Evolutionary conservation across 2,888 invertebrate genomes (phyloP).

Genomic region (Slavum lentiscoides): DNA sequence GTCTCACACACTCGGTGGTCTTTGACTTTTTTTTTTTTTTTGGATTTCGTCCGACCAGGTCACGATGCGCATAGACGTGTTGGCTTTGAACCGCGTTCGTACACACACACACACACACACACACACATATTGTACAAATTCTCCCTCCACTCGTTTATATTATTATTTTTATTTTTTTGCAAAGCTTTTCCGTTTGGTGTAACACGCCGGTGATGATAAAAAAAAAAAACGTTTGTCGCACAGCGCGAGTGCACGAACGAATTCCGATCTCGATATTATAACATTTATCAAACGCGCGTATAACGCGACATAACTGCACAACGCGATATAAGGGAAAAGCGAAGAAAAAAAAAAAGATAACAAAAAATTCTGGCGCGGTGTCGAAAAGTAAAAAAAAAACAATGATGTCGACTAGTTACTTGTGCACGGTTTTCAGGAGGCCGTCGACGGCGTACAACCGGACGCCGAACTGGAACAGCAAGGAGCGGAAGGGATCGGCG

Average conservation of each 20-base stretch:
- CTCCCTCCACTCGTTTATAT: slow-evolving; percentile 17
- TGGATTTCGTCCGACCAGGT: slow-evolving; percentile 45
- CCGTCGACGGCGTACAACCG: slow-evolving; percentile 20
- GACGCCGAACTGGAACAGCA: slow-evolving; percentile 42
- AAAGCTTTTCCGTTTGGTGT: background rate
- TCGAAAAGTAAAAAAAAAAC: background rate
- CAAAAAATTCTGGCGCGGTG: background rate
- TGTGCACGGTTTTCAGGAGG: slow-evolving; percentile 12
- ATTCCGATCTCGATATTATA: no score
- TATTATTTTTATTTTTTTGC: background rate
- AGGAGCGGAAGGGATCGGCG: slow-evolving; percentile 47
- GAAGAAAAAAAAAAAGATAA: no score
- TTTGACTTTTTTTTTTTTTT: slow-evolving; percentile 9
- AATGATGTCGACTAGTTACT: background rate
- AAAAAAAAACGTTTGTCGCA: no score
- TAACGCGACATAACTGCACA: no score
- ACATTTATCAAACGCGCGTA: no score
- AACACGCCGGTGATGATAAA: no score
- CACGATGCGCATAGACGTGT: background rate
- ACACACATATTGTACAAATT: background rate
- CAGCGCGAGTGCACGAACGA: no score
- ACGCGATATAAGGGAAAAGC: no score
- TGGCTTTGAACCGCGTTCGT: slow-evolving; percentile 15
- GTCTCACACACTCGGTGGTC: background rate
- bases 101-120: background rate